Conservation (phyloP, 2,113 vertebrate genomes). For the Brachyistius frenatus region DNA sequence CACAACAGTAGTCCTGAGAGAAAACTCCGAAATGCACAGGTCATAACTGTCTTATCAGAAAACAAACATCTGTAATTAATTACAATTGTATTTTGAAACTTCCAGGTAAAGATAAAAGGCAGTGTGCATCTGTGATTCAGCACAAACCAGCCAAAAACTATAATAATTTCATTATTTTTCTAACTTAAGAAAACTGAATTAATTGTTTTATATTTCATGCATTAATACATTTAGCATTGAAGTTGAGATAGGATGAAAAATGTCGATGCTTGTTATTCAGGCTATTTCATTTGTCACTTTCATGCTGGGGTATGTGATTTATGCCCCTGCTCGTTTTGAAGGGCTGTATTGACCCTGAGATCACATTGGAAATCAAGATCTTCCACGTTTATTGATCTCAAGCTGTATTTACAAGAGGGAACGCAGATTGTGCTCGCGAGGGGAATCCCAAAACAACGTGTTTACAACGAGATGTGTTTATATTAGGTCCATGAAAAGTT, state of each 20-base stretch:
- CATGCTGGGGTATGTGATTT: neutral
- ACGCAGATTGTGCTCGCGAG: neutral
- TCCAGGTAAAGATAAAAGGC: constrained; percentile 27
- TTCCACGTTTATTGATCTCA: constrained; percentile 19
- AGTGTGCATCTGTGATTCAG: constrained; percentile 1
- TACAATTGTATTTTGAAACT: constrained; percentile 33
- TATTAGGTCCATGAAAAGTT: constrained; percentile 19
- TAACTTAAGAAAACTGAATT: neutral
- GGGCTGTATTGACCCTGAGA: constrained; percentile 18
- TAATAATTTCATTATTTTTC: neutral
- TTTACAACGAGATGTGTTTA: neutral
- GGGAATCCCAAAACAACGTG: neutral
- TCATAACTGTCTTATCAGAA: constrained; percentile 55
- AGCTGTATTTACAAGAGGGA: neutral
- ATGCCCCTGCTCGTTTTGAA: neutral
- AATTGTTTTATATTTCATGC: constrained; percentile 10
- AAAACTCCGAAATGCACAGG: constrained; percentile 14
- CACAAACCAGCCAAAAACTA: constrained; percentile 2
- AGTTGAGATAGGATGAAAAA: neutral
- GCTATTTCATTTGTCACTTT: constrained; percentile 1
- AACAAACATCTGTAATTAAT: constrained; percentile 49
- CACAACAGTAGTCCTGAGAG: too few species aligned
- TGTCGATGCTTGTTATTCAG: neutral
- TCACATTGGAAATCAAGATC: constrained; percentile 6
- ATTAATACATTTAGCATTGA: neutral